Conservation (phyloP, 2,888 invertebrate species). For the Phymatocera aterrima region DNA sequence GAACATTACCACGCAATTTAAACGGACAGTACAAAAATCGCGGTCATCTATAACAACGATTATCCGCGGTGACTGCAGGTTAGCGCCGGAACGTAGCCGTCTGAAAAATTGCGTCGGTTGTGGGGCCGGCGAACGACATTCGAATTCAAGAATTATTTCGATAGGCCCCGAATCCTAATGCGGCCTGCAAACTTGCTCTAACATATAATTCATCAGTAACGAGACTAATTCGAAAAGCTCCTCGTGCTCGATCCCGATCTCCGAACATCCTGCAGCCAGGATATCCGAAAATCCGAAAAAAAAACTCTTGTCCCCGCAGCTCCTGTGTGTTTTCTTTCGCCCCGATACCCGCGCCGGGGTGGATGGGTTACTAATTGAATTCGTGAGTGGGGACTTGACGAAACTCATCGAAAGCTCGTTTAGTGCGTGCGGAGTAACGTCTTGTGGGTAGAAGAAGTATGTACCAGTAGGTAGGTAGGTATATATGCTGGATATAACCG, state of each 20-base stretch:
- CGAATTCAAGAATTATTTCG: not conserved
- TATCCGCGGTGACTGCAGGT: not conserved
- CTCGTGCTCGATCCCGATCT: too few species aligned
- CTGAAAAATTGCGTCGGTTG: slow-evolving; percentile 12
- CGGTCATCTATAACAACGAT: not conserved
- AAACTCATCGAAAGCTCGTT: slow-evolving; percentile 35
- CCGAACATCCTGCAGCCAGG: too few species aligned
- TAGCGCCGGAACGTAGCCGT: not conserved
- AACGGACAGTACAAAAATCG: not conserved
- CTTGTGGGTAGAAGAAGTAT: not conserved
- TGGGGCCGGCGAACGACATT: not conserved
- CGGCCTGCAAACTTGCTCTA: not conserved
- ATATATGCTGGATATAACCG: not conserved
- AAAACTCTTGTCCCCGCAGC: not conserved
- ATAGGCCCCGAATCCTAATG: not conserved
- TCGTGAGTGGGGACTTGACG: slow-evolving; percentile 1
- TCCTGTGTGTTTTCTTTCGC: slow-evolving; percentile 18
- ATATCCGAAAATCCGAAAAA: not conserved
- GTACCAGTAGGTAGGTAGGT: not conserved
- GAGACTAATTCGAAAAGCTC: too few species aligned
- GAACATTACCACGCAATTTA: too few species aligned
- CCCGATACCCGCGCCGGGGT: not conserved
- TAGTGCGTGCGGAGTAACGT: not conserved
- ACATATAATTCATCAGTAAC: not conserved
- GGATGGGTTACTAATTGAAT: slow-evolving; percentile 37